Evolutionary conservation across 2,888 invertebrate genomes (phyloP).

Genomic region (Chymomyza caudatula): DNA sequence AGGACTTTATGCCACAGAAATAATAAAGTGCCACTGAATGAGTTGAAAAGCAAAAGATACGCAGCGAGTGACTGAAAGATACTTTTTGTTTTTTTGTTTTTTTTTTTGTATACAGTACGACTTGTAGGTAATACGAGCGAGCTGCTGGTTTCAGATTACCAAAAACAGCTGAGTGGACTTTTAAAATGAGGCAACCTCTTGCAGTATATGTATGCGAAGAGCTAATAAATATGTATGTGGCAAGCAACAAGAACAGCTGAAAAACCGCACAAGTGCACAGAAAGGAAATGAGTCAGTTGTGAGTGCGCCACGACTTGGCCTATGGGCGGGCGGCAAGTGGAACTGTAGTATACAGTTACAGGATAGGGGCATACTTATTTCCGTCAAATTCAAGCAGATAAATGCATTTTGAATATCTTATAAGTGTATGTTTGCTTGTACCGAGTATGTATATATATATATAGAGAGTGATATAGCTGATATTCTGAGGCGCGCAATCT

Average conservation of each 20-base stretch:
- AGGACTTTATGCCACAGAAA: background rate
- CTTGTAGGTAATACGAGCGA: conserved; percentile 56
- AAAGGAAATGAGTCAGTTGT: conserved; percentile 60
- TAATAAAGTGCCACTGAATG: conserved; percentile 33
- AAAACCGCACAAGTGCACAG: conserved; percentile 61
- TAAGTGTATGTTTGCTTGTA: background rate
- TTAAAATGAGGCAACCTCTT: conserved; percentile 21
- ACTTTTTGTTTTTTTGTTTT: background rate
- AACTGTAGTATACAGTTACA: conserved; percentile 32
- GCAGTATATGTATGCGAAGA: background rate
- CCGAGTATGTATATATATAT: background rate
- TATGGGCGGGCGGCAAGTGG: background rate
- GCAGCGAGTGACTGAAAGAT: background rate
- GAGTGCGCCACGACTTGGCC: conserved; percentile 3
- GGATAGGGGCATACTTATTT: conserved; percentile 21
- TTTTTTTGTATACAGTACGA: conserved; percentile 11
- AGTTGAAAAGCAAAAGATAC: conserved; percentile 21
- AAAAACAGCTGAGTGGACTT: conserved; percentile 67
- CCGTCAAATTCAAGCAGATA: conserved; percentile 26
- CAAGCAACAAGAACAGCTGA: conserved; percentile 11
- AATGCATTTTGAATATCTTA: conserved; percentile 33
- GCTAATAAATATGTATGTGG: conserved; percentile 24
- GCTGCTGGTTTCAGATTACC: conserved; percentile 42
- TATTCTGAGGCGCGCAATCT: conserved; percentile 16
- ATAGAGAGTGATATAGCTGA: background rate